Evolutionary conservation across 2,888 invertebrate genomes (phyloP).

Genomic region (Nomada fucata): DNA sequence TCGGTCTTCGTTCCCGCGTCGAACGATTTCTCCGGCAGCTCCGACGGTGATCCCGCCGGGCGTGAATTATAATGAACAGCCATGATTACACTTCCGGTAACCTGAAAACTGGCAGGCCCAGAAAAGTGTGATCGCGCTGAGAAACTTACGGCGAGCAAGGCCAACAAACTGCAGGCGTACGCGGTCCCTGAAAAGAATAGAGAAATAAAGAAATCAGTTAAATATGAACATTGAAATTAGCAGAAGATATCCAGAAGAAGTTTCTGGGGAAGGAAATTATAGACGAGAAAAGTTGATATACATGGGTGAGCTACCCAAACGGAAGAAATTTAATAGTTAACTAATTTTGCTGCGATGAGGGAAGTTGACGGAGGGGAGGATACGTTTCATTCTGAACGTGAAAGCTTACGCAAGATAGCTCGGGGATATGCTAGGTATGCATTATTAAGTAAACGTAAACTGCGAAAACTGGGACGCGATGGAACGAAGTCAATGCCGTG

Average conservation of each 20-base stretch:
- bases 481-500: conserved; percentile 53
- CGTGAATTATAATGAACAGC: conserved; percentile 13
- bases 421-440: conserved; percentile 25
- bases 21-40: conserved; percentile 19
- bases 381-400: not conserved
- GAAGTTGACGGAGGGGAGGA: too few relatives aligned
- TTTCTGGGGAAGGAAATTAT: too few relatives aligned
- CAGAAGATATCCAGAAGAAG: not conserved
- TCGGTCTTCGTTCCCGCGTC: not conserved
- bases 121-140: not conserved
- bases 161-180: conserved; percentile 60
- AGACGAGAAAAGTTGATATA: too few relatives aligned
- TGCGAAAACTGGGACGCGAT: conserved; percentile 46
- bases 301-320: too few relatives aligned
- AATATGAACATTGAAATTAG: not conserved
- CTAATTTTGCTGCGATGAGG: too few relatives aligned
- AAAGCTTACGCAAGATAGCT: conserved; percentile 26
- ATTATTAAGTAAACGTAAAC: conserved; percentile 52
- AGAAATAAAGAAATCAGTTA: not conserved
- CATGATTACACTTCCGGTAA: conserved; percentile 28
- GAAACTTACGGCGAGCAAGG: conserved; percentile 70
- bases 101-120: conserved; percentile 28
- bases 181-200: conserved; percentile 63
- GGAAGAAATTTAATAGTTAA: too few relatives aligned
- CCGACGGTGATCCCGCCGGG: not conserved